These are phyloP conservation scores for Morpho achilles DNA, from an alignment of 2,888 invertebrate genomes.

Conservation along the genomic window DNA sequence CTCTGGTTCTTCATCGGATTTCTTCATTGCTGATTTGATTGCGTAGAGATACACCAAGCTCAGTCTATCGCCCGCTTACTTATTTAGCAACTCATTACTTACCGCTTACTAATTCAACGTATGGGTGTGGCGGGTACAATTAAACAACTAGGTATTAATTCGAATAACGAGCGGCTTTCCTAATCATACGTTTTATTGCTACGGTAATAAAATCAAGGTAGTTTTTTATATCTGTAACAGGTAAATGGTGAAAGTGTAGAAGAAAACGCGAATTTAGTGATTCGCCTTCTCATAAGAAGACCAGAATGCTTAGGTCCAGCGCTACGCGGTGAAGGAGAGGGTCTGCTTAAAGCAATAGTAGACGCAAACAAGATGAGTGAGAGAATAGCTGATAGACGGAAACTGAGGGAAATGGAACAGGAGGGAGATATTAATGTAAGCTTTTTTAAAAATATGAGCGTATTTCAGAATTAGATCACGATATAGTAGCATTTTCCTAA, in stretches of 20 bases:
- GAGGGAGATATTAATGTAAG: conserved; percentile 79
- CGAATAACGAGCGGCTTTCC: too few relatives aligned
- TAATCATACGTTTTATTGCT: too few relatives aligned
- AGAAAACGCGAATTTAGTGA: conserved; percentile 99
- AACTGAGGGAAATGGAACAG: conserved; percentile 89
- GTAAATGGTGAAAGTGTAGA: conserved; percentile 98
- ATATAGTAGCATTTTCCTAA: too few relatives aligned
- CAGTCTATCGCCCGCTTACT: too few relatives aligned
- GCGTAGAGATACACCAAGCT: not conserved
- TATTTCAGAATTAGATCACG: too few relatives aligned
- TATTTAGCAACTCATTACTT: too few relatives aligned
- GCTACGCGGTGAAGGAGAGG: conserved; percentile 98
- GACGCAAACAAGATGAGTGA: conserved; percentile 99
- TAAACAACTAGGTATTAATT: too few relatives aligned
- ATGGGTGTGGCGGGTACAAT: too few relatives aligned
- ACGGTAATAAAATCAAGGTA: too few relatives aligned
- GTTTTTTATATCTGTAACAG: conserved; percentile 32
- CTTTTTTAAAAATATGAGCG: conserved; percentile 13
- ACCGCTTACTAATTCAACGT: too few relatives aligned
- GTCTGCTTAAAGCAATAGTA: conserved; percentile 96
- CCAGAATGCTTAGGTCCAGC: conserved; percentile 99
- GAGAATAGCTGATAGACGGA: conserved; percentile 89
- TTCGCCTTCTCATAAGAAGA: conserved; percentile 96
- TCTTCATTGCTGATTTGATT: too few relatives aligned
- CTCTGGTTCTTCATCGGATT: too few relatives aligned